Percentiles rank a stretch among this genome's conserved stretches.
These are phyloP conservation scores for Dione juno DNA, from an alignment of 2,888 invertebrate genomes.

Conservation along the genomic window DNA sequence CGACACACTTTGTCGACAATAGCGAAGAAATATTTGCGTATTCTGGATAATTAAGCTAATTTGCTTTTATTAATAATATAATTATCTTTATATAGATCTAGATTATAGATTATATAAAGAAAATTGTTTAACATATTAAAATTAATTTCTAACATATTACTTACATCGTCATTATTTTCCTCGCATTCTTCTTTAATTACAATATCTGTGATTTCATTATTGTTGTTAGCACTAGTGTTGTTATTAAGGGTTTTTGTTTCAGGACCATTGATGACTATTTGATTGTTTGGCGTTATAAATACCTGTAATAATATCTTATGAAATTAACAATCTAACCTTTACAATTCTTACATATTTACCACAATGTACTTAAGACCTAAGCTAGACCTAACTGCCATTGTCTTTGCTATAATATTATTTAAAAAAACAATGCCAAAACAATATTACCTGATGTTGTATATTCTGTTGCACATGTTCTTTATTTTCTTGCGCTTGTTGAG, in stretches of 20 bases:
- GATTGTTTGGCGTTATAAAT: constrained; percentile 73
- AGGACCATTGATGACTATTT: constrained; percentile 68
- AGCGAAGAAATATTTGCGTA: no score
- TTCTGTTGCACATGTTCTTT: constrained; percentile 60
- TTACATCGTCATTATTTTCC: constrained; percentile 70
- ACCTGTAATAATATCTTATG: constrained; percentile 54
- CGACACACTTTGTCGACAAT: no score
- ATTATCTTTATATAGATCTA: no score
- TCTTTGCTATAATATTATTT: background rate
- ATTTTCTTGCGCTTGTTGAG: constrained; percentile 58
- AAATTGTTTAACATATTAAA: no score
- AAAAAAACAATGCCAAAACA: background rate
- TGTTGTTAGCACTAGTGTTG: constrained; percentile 66
- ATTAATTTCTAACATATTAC: background rate
- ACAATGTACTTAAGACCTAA: no score
- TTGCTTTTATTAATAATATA: no score
- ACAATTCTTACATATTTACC: no score
- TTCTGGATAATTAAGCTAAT: no score
- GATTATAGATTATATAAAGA: no score
- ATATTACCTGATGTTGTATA: constrained; percentile 65
- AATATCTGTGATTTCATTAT: constrained; percentile 55
- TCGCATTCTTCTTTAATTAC: constrained; percentile 76
- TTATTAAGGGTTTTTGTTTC: constrained; percentile 64
- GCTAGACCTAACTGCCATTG: no score
- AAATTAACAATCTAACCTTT: background rate